Evolutionary conservation across 2,113 vertebrate species (phyloP).

Genomic region (Apodemus speciosus): DNA sequence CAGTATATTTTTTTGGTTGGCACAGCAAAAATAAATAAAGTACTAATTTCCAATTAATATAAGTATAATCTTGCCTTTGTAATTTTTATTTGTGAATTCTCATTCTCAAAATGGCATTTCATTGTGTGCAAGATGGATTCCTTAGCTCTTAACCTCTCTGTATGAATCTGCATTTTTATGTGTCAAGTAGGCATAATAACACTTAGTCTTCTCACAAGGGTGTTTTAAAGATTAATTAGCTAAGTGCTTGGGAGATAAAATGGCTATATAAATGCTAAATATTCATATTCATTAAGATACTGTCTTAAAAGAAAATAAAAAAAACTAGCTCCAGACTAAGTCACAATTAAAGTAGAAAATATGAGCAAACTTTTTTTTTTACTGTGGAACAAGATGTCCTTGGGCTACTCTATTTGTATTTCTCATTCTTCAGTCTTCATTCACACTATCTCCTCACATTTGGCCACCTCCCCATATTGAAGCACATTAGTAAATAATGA

Average conservation of each 20-base stretch:
- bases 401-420: neutral
- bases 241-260: constrained; percentile 32
- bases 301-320: constrained; percentile 63
- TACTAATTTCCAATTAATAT: neutral
- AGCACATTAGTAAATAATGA: neutral
- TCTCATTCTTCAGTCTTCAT: accelerated
- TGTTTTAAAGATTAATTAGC: constrained; percentile 64
- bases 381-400: neutral
- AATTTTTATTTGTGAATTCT: neutral
- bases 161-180: constrained; percentile 35
- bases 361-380: neutral
- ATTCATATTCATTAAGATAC: constrained; percentile 49
- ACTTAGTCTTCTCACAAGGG: constrained; percentile 39
- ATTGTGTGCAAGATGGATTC: constrained; percentile 22
- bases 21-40: neutral
- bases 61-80: neutral
- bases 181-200: constrained; percentile 50
- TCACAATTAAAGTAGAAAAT: constrained; percentile 10
- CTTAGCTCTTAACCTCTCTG: constrained; percentile 37
- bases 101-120: neutral
- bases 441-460: neutral
- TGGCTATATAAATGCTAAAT: constrained; percentile 55
- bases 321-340: neutral
- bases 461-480: accelerated
- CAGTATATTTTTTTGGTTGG: neutral